These are phyloP conservation scores for Cantharis rustica DNA, from an alignment of 2,888 invertebrate genomes.

Conservation along the genomic window DNA sequence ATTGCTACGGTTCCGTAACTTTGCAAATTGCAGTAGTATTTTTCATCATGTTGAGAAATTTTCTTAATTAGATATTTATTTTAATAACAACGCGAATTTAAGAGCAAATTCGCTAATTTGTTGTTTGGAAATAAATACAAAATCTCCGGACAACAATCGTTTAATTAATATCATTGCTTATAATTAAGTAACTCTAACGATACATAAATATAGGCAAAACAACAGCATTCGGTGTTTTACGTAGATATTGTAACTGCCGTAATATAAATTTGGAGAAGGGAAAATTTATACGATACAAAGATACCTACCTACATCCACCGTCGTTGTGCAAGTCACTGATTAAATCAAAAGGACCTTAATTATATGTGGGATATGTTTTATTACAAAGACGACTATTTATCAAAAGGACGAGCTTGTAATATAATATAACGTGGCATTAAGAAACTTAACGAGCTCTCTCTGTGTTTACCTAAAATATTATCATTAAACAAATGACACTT, in stretches of 20 bases:
- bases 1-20: not conserved
- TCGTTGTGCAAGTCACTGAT: conserved; percentile 23
- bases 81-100: not conserved
- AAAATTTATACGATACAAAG: conserved; percentile 12
- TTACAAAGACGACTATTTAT: conserved; percentile 23
- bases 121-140: not conserved
- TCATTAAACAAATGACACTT: conserved; percentile 1
- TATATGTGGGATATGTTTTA: conserved; percentile 33
- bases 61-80: not conserved
- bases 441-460: not conserved
- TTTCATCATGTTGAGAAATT: not conserved
- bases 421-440: conserved; percentile 6
- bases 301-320: not conserved
- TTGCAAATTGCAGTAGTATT: not conserved
- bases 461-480: not conserved
- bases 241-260: not conserved
- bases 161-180: not conserved
- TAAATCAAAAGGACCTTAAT: conserved; percentile 34
- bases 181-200: not conserved
- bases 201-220: not conserved
- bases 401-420: conserved; percentile 17
- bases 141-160: not conserved
- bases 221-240: not conserved
- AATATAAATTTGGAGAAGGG: not conserved
- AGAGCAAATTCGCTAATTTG: not conserved